These are phyloP conservation scores for Entomobrya multifasciata DNA, from an alignment of 2,888 invertebrate species.

Conservation along the genomic window DNA sequence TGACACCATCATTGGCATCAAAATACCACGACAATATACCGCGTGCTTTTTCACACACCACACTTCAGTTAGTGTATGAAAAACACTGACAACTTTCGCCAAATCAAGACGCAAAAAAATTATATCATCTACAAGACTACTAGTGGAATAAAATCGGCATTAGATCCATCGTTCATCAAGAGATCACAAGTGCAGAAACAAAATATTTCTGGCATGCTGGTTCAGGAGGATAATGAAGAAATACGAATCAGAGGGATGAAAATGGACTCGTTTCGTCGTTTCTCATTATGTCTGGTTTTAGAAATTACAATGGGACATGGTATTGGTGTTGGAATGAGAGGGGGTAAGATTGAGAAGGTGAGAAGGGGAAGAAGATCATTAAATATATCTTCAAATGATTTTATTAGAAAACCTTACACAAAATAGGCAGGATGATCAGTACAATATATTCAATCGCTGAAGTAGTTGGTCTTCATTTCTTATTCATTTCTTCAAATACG, in stretches of 20 bases:
- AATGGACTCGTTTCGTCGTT: neutral
- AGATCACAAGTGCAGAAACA: slow-evolving; percentile 58
- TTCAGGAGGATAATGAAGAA: neutral
- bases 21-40: too few species aligned
- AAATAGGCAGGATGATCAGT: too few species aligned
- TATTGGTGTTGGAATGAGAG: neutral
- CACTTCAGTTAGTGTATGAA: too few species aligned
- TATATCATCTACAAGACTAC: neutral
- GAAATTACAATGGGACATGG: neutral
- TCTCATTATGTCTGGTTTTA: neutral
- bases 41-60: too few species aligned
- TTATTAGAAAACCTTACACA: too few species aligned
- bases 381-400: too few species aligned
- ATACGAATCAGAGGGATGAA: neutral
- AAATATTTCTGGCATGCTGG: slow-evolving; percentile 31
- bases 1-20: slow-evolving; percentile 52
- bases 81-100: too few species aligned
- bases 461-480: too few species aligned
- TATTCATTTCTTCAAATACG: too few species aligned
- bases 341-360: neutral
- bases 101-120: too few species aligned
- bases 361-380: neutral
- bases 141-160: slow-evolving; percentile 57
- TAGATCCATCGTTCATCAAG: slow-evolving; percentile 62
- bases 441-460: too few species aligned